Conservation (phyloP, 2,888 invertebrate species). For the Eumerus sabulonum region DNA sequence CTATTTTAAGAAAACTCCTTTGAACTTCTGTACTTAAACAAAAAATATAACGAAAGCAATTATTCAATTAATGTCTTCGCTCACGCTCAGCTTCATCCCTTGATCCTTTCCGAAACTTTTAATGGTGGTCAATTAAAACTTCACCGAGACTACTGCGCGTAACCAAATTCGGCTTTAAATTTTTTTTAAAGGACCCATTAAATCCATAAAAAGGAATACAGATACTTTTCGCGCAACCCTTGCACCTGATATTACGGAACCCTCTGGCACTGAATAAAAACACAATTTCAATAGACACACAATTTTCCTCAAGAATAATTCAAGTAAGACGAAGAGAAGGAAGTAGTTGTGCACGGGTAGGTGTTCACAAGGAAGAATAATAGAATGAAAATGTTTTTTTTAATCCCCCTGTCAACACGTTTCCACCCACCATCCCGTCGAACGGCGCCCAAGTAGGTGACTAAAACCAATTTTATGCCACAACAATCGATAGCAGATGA, state of each 20-base stretch:
- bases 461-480: conserved; percentile 53
- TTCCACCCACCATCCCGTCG: conserved; percentile 25
- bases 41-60: no score
- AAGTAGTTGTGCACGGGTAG: background rate
- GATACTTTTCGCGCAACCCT: conserved; percentile 14
- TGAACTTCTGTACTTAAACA: no score
- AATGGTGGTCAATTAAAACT: conserved; percentile 19
- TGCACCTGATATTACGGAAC: conserved; percentile 1
- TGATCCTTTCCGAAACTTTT: background rate
- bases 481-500: conserved; percentile 67
- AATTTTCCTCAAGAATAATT: conserved; percentile 37
- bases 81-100: background rate
- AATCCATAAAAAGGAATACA: background rate
- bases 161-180: conserved; percentile 9
- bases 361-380: no score
- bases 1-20: no score
- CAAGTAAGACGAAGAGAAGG: background rate
- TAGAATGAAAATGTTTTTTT: conserved; percentile 3
- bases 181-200: background rate
- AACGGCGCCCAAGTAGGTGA: conserved; percentile 10
- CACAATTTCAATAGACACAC: conserved; percentile 37
- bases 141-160: background rate
- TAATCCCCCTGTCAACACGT: conserved; percentile 64
- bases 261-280: conserved; percentile 2
- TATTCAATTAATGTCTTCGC: background rate